phyloP scores from a whole-genome alignment of 2,113 vertebrate genomes.

The Lophius piscatorius region DNA sequence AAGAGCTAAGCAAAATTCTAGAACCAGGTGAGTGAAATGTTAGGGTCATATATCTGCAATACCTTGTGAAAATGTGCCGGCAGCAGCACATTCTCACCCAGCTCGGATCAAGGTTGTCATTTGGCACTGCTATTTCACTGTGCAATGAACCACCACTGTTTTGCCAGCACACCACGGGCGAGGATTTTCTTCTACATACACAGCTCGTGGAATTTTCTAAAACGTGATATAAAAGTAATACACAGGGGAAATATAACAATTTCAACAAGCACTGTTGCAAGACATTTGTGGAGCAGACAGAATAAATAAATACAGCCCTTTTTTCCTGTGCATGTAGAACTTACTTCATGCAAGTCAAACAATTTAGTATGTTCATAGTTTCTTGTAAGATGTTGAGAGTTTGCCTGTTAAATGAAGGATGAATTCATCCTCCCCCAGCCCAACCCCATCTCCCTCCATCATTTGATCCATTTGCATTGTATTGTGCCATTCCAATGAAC shows the following conservation, averaged over 20 bases:
- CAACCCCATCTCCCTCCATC: slow-evolving; percentile 4
- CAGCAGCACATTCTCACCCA: slow-evolving; percentile 35
- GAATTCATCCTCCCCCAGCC: slow-evolving; percentile 46
- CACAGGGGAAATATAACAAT: slow-evolving; percentile 76
- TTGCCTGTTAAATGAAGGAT: slow-evolving; percentile 73
- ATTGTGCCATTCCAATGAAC: slow-evolving; percentile 58
- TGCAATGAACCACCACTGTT: slow-evolving; percentile 64
- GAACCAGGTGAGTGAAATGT: slow-evolving; percentile 3
- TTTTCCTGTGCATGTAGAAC: slow-evolving; percentile 58
- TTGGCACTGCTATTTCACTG: slow-evolving; percentile 63
- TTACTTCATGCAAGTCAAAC: slow-evolving; percentile 68
- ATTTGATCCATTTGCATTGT: slow-evolving; percentile 57
- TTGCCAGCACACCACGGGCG: slow-evolving; percentile 54
- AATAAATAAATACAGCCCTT: slow-evolving; percentile 58
- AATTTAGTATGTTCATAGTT: slow-evolving; percentile 58
- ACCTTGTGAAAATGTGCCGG: slow-evolving; percentile 37
- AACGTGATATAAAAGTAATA: slow-evolving; percentile 71
- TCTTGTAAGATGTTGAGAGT: slow-evolving; percentile 56
- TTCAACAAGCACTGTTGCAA: slow-evolving; percentile 71
- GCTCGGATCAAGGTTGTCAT: slow-evolving; percentile 49
- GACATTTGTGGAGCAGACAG: slow-evolving; percentile 62
- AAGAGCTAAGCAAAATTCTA: slow-evolving; percentile 5
- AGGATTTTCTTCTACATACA: slow-evolving; percentile 51
- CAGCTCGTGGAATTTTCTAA: slow-evolving; percentile 50
- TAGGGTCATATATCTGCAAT: slow-evolving; percentile 15